Evolutionary conservation across 2,113 vertebrate species (phyloP).

Genomic region (Sminthopsis crassicaudata): DNA sequence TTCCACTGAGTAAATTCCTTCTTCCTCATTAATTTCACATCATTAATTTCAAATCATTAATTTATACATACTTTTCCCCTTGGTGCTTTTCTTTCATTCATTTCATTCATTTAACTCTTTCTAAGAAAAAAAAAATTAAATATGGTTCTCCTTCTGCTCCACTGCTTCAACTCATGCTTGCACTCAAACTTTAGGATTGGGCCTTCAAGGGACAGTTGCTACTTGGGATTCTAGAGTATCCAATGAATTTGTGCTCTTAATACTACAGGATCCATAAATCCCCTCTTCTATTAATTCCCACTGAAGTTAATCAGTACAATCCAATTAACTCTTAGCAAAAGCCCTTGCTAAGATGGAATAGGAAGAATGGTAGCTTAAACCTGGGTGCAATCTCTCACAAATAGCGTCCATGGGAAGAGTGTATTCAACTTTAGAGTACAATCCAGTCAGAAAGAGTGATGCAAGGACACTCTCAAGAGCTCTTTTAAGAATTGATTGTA

Average conservation of each 20-base stretch:
- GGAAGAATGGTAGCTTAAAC: neutral
- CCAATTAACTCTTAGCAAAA: neutral
- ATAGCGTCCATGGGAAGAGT: neutral
- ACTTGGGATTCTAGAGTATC: neutral
- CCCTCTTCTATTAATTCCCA: neutral
- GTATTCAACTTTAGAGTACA: neutral
- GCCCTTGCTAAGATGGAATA: neutral
- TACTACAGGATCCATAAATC: neutral
- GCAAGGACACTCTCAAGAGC: too few species aligned
- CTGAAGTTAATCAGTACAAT: neutral
- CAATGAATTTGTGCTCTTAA: neutral
- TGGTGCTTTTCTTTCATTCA: neutral
- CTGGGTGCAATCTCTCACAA: neutral
- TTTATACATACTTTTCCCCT: neutral
- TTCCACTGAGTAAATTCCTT: neutral
- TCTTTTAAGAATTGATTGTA: too few species aligned
- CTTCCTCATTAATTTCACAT: neutral
- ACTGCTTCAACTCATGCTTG: neutral
- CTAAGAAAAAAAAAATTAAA: neutral
- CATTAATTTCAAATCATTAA: neutral
- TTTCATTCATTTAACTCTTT: neutral
- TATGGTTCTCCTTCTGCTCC: neutral
- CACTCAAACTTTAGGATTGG: neutral
- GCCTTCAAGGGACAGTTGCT: neutral
- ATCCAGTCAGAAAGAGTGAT: too few species aligned